Percentiles rank a stretch among this genome's conserved stretches.
Evolutionary conservation across 2,888 invertebrate genomes (phyloP).

Genomic region (Neoascia interrupta): DNA sequence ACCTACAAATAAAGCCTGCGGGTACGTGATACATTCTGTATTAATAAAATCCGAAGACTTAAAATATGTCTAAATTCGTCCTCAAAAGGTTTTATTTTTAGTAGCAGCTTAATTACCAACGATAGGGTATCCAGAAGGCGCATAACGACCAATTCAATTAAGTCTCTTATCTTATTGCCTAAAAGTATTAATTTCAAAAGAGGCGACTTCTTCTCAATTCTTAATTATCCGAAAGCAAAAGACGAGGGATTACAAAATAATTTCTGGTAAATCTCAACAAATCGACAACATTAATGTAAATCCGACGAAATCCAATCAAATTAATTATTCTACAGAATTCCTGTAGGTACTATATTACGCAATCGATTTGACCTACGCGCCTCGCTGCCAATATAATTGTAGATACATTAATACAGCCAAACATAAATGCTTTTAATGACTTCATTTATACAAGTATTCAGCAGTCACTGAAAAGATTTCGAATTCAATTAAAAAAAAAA

Average conservation of each 20-base stretch:
- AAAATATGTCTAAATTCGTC: too few relatives aligned
- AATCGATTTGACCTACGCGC: conserved; percentile 16
- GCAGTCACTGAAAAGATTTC: not conserved
- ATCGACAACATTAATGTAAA: not conserved
- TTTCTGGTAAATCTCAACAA: not conserved
- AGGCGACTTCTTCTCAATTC: not conserved
- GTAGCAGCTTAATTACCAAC: too few relatives aligned
- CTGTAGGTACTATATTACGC: too few relatives aligned
- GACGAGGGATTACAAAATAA: conserved; percentile 16
- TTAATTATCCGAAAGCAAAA: conserved; percentile 25
- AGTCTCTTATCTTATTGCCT: too few relatives aligned
- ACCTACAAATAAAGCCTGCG: too few relatives aligned
- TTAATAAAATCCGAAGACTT: too few relatives aligned
- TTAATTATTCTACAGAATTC: conserved; percentile 14
- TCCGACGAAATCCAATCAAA: conserved; percentile 30
- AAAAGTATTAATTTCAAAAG: too few relatives aligned
- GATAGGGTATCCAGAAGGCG: too few relatives aligned
- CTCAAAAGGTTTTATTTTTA: too few relatives aligned
- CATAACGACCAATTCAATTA: too few relatives aligned
- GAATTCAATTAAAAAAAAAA: conserved; percentile 41
- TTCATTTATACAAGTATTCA: not conserved
- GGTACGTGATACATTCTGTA: too few relatives aligned
- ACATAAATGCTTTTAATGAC: not conserved
- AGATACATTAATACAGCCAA: conserved; percentile 7
- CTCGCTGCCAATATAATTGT: not conserved